Conservation (phyloP, 2,113 vertebrate species). For the Rhegmatorhina hoffmannsi region DNA sequence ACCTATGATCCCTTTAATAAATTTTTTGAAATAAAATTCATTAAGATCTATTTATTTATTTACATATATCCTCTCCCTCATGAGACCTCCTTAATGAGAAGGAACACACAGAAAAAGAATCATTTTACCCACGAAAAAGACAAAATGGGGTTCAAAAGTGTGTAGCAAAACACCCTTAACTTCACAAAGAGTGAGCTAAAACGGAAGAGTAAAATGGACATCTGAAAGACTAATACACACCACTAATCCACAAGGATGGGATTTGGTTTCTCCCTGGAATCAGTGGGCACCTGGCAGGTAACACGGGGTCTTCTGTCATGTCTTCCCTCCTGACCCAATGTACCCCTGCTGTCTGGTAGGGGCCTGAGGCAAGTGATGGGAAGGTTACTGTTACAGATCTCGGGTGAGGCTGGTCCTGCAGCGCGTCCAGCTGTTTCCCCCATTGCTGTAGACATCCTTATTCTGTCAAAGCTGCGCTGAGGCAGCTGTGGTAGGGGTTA, state of each 20-base stretch:
- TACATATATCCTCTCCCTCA: background rate
- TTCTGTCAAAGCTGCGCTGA: background rate
- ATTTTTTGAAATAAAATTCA: background rate
- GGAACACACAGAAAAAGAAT: background rate
- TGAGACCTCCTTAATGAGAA: background rate
- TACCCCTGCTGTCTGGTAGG: rapidly evolving
- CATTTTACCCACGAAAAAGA: background rate
- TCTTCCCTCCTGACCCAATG: background rate
- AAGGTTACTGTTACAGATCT: background rate
- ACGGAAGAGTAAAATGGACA: background rate
- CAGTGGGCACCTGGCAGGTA: background rate
- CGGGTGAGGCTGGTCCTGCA: background rate
- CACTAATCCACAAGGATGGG: background rate
- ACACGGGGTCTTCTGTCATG: background rate
- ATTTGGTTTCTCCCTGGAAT: background rate
- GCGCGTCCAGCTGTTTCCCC: background rate
- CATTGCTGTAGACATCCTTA: background rate
- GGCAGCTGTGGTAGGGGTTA: background rate
- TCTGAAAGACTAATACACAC: background rate
- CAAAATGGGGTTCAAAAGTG: background rate
- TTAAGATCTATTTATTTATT: background rate
- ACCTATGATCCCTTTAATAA: background rate
- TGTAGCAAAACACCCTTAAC: background rate
- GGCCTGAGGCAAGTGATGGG: background rate
- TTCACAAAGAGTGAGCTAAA: background rate